A percentile compares a stretch with the other conserved stretches of the same genome.
phyloP scores from a whole-genome alignment of 2,888 invertebrate species.

The Ctena decussata region DNA sequence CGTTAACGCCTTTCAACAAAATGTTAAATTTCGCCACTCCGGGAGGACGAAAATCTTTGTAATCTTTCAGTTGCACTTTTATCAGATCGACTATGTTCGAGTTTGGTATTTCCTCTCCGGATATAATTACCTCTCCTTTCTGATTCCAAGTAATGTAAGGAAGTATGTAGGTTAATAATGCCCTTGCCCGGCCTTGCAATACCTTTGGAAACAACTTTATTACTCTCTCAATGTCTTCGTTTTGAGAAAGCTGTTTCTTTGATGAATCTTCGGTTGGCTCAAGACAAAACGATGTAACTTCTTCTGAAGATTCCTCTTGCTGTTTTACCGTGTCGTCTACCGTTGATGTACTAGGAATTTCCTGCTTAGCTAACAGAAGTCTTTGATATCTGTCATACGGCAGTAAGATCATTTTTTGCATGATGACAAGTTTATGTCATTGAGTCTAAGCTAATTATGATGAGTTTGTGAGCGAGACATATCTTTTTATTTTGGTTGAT shows the following conservation, averaged over 20 bases:
- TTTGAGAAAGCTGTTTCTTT: too few relatives aligned
- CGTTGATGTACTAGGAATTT: too few relatives aligned
- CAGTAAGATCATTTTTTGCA: slow-evolving; percentile 36
- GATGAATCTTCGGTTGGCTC: too few relatives aligned
- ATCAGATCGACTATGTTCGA: slow-evolving; percentile 19
- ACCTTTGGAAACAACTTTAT: neutral
- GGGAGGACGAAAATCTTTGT: slow-evolving; percentile 1
- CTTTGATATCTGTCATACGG: slow-evolving; percentile 14
- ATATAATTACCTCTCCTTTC: slow-evolving; percentile 12
- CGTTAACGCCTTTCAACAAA: neutral
- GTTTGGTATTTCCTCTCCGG: neutral
- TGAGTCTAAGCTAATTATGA: too few relatives aligned
- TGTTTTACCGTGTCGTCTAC: too few relatives aligned
- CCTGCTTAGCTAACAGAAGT: neutral
- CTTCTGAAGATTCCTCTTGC: too few relatives aligned
- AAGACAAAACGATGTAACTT: too few relatives aligned
- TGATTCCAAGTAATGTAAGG: slow-evolving; percentile 7
- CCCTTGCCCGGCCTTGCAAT: neutral
- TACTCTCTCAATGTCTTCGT: neutral
- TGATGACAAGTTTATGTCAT: too few relatives aligned
- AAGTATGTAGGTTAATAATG: neutral
- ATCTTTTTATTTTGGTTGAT: too few relatives aligned
- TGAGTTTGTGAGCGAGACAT: too few relatives aligned
- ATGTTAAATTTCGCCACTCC: neutral
- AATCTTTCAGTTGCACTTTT: slow-evolving; percentile 7